Percentiles rank a stretch among this genome's conserved stretches.
phyloP scores from a whole-genome alignment of 2,113 vertebrate species.

The Zosterops borbonicus region DNA sequence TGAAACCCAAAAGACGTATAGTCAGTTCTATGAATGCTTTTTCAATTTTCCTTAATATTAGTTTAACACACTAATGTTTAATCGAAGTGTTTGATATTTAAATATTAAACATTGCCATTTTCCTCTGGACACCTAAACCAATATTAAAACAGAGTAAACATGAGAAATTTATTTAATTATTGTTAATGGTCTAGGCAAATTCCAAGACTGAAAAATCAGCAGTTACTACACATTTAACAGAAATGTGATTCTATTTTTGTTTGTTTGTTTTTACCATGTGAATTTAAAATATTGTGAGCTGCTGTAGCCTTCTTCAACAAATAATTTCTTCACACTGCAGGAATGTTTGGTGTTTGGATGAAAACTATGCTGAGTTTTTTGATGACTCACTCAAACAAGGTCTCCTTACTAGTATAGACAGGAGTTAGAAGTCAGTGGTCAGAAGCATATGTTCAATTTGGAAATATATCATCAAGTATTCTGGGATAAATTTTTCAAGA shows the following conservation, averaged over 20 bases:
- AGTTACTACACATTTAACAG: not conserved
- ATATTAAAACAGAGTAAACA: slow-evolving; percentile 29
- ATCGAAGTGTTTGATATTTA: slow-evolving; percentile 37
- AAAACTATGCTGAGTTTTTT: not conserved
- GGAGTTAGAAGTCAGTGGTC: not conserved
- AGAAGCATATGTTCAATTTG: not conserved
- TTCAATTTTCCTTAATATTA: slow-evolving; percentile 3
- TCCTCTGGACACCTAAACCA: slow-evolving; percentile 9
- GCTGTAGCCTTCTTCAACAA: not conserved
- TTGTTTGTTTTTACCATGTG: not conserved
- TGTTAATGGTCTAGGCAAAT: slow-evolving; percentile 16
- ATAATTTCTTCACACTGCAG: not conserved
- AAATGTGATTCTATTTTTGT: not conserved
- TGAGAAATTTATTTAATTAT: not conserved
- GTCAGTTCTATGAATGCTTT: not conserved
- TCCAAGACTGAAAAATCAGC: not conserved
- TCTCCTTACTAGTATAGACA: not conserved
- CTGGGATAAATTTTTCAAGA: not conserved
- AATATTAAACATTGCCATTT: slow-evolving; percentile 40
- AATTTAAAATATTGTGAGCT: not conserved
- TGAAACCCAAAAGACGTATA: not conserved
- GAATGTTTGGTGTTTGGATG: not conserved
- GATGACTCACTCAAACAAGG: not conserved
- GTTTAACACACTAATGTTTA: slow-evolving; percentile 28
- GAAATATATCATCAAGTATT: not conserved